These are phyloP conservation scores for Carassius carassius DNA, from an alignment of 2,113 vertebrate species.

Conservation along the genomic window DNA sequence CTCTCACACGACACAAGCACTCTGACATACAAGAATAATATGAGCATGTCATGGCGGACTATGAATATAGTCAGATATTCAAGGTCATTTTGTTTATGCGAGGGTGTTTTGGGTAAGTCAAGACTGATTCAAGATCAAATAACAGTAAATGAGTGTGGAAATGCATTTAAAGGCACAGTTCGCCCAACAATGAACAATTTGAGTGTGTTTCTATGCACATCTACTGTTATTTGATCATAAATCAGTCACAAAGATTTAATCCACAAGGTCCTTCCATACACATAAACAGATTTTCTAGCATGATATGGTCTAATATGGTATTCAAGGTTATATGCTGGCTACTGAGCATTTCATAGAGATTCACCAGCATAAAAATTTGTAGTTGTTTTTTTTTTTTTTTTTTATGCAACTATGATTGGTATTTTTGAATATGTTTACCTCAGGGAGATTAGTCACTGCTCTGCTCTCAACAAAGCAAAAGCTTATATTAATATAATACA, in stretches of 20 bases:
- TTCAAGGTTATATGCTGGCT: neutral
- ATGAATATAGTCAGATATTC: slow-evolving; percentile 13
- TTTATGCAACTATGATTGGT: neutral
- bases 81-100: neutral
- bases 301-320: neutral
- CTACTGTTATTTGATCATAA: neutral
- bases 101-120: neutral
- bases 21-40: slow-evolving; percentile 43
- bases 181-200: neutral
- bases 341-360: neutral
- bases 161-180: neutral
- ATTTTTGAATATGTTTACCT: neutral
- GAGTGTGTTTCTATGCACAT: neutral
- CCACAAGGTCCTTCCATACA: neutral
- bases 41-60: slow-evolving; percentile 44
- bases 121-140: neutral
- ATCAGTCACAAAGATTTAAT: neutral
- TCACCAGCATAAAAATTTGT: neutral
- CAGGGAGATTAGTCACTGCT: slow-evolving; percentile 12
- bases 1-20: slow-evolving; percentile 35
- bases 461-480: neutral
- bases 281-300: neutral
- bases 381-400: too few relatives aligned
- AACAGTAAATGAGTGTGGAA: neutral
- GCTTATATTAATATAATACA: neutral